Percentiles rank a stretch among this genome's conserved stretches.
Conservation (phyloP, 2,797 vertebrate genomes). For the Chelon labrosus region DNA sequence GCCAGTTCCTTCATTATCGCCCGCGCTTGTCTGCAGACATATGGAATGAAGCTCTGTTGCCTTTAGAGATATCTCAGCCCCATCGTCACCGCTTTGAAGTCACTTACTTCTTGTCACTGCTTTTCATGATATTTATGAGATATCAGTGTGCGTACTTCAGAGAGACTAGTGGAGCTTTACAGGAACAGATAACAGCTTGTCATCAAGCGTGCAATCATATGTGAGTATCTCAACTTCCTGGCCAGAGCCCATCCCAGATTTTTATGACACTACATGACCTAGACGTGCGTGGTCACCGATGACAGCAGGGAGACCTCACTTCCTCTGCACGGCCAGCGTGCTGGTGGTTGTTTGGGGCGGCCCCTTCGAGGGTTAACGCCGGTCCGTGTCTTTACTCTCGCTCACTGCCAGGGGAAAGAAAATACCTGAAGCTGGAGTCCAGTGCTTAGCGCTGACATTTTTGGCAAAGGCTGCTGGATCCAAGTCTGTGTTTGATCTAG, state of each 20-base stretch:
- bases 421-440: constrained; percentile 84
- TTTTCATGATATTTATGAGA: constrained; percentile 71
- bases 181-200: constrained; percentile 17
- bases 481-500: constrained; percentile 85
- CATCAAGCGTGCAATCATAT: constrained; percentile 10
- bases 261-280: constrained; percentile 41
- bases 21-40: constrained; percentile 53
- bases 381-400: constrained; percentile 64
- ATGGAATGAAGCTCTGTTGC: constrained; percentile 58
- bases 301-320: constrained; percentile 67
- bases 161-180: constrained; percentile 42
- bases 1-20: constrained; percentile 44
- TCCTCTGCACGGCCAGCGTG: constrained; percentile 50
- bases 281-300: constrained; percentile 45
- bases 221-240: constrained; percentile 32
- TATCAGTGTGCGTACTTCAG: constrained; percentile 50
- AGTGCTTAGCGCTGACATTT: constrained; percentile 83
- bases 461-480: constrained; percentile 85
- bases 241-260: constrained; percentile 35
- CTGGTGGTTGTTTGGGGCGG: constrained; percentile 53
- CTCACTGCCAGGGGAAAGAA: constrained; percentile 83
- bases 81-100: constrained; percentile 67
- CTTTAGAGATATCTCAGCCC: constrained; percentile 50
- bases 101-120: constrained; percentile 50
- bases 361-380: constrained; percentile 75